Base-by-base conservation (phyloP, 2,888 invertebrate species). In the Clivina fossor region DNA sequence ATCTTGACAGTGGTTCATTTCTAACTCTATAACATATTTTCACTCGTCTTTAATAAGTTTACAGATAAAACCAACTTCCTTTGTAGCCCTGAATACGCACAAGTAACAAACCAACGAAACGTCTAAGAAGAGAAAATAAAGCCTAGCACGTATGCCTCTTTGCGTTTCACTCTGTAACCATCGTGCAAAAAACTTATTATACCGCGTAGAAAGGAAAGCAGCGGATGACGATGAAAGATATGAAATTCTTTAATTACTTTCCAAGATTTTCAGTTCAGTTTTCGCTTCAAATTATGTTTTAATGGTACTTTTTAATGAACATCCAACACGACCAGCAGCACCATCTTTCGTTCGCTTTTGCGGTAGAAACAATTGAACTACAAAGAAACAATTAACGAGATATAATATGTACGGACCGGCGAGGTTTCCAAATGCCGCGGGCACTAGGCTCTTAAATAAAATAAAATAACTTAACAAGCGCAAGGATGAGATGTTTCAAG, bases 361-460 rank as follows among this genome's bases (percentile, higher is more conserved):
- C 63, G 66, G 67, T 68, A 66, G 69, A 70, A n/a, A 53, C 53
- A 53, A 70, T 66, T 63, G 64, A 65, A 68, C 68, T 68, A 71
- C 70, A 71, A 71, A 70, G 70, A 69, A 70, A 70, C 71, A 72
- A 71, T 72, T 72, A 72, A 71, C 71, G 69, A 69, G 70, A 70
- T 69, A 69, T 71, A 71, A 72, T 71, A 71, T 71, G 69, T 65
- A 63, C 63, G 63, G 65, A 66, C 53, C 44, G 35, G 13, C 33
- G 44, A 13, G 33, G 35, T 7, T 33, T 44, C 43, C 33, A 70
- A 65, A 65, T 67, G 16, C 11, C 47, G 49, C 49, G 5, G 44
- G 30, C 24, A 46, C 18, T 35, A 24, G 4, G 32, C 32, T 47
- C 22, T 47, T 47, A 46, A 46, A 49, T 49, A 37, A 50, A 38